Base-by-base conservation (phyloP, 1,140 invertebrate genomes). In the Tetragnatha versicolor region DNA sequence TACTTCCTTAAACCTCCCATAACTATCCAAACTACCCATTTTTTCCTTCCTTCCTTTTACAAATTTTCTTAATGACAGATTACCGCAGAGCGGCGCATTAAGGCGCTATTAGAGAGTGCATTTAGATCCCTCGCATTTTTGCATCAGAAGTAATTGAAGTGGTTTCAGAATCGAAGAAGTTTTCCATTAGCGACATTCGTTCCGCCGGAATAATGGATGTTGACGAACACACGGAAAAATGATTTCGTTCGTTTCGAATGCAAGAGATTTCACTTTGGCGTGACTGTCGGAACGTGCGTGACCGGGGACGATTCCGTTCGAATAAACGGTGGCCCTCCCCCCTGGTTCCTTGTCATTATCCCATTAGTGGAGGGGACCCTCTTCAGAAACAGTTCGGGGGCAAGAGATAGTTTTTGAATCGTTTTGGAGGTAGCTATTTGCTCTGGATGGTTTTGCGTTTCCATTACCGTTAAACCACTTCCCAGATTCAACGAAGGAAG, bases 121-220 rank as follows among this genome's bases (percentile, higher is more conserved):
- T 61, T 61, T 37, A 61, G 9, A 35, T n/a, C n/a, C n/a, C n/a
- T 17, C 6, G 7, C 22, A 29, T 61, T 61, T 61, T 61, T 37
- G n/a, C n/a, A n/a, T n/a, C n/a, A n/a, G n/a, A 61, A 61, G 58
- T 39, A 61, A 61, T 61, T 61, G 58, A 61, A 37, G 31, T 29
- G 3, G 33, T n/a, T 6, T 6, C n/a, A 22, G 22, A 55, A 17
- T 47, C 42, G 42, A 47, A 47, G 42, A 47, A 47, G 20, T n/a
- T n/a, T n/a, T 1, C 1, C 58, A 61, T 37, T 69, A 33, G 65
- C 42, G 47, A 51, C 65, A 69, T 69, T 69, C 65, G 27, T 69
- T 65, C 61, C 12, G 65, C 33, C 33, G 20, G 25, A 68, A 68
- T 68, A 68, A 68, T 68, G 65, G 65, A 68, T 49, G 35, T 65